Conservation (phyloP, 2,797 vertebrate genomes). For the Sarcophilus harrisii region DNA sequence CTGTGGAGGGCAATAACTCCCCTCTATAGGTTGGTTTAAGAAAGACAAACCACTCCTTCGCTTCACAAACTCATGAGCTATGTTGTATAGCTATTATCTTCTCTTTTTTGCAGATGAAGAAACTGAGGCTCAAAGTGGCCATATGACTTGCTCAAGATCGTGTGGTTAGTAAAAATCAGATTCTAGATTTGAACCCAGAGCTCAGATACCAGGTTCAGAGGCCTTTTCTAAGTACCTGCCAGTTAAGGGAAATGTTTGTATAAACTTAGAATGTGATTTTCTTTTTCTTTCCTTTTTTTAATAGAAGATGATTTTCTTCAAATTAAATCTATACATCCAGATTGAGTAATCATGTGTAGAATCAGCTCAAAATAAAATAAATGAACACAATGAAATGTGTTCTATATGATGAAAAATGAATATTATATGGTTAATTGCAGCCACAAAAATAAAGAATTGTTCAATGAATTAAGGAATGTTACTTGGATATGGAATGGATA, state of each 20-base stretch:
- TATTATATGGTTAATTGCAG: background rate
- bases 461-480: background rate
- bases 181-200: background rate
- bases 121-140: background rate
- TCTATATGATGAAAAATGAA: too few relatives aligned
- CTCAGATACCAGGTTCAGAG: background rate
- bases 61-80: background rate
- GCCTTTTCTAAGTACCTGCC: background rate
- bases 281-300: background rate
- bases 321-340: background rate
- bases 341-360: background rate
- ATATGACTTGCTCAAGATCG: background rate
- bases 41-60: background rate
- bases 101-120: background rate
- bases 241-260: background rate
- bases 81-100: background rate
- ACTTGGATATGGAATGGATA: background rate
- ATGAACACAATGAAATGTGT: background rate
- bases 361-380: background rate
- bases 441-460: background rate
- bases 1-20: background rate
- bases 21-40: background rate
- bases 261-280: background rate
- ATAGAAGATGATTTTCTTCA: background rate
- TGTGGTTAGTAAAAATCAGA: background rate